Evolutionary conservation across 2,888 invertebrate species (phyloP).

Genomic region (Drosophila sordidula): DNA sequence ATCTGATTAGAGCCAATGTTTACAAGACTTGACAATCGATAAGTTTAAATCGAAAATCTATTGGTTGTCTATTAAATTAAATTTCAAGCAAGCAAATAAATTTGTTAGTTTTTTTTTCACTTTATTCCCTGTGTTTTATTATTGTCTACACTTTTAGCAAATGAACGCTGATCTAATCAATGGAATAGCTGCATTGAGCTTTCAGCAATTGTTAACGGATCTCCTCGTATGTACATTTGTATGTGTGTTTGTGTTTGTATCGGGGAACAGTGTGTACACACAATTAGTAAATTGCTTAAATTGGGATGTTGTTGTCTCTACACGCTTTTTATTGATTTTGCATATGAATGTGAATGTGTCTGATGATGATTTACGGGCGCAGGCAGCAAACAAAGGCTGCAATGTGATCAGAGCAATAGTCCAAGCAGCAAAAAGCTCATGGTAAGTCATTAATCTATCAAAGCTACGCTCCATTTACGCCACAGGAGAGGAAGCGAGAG

Average conservation of each 20-base stretch:
- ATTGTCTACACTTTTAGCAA: slow-evolving; percentile 11
- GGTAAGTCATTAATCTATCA: slow-evolving; percentile 66
- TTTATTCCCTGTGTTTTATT: not conserved
- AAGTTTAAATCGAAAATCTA: slow-evolving; percentile 3
- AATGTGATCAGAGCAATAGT: slow-evolving; percentile 7
- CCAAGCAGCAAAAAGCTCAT: slow-evolving; percentile 33
- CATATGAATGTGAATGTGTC: slow-evolving; percentile 24
- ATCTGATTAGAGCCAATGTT: not conserved
- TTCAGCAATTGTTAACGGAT: slow-evolving; percentile 14
- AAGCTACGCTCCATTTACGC: slow-evolving; percentile 72
- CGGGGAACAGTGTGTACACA: slow-evolving; percentile 31
- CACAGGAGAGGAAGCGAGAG: slow-evolving; percentile 10
- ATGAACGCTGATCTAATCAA: slow-evolving; percentile 30
- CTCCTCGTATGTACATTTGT: not conserved
- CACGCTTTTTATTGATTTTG: slow-evolving; percentile 65
- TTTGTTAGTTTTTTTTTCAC: slow-evolving; percentile 5
- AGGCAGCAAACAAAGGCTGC: slow-evolving; percentile 2
- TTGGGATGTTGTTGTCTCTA: slow-evolving; percentile 39
- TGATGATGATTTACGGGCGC: slow-evolving; percentile 34
- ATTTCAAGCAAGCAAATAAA: slow-evolving; percentile 14
- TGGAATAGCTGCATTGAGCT: slow-evolving; percentile 16
- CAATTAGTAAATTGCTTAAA: slow-evolving; percentile 45
- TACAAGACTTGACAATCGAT: slow-evolving; percentile 7
- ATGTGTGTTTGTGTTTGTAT: not conserved
- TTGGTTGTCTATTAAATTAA: slow-evolving; percentile 9